Base-by-base conservation (phyloP, 2,888 invertebrate genomes). In the Elgonia sp. region DNA sequence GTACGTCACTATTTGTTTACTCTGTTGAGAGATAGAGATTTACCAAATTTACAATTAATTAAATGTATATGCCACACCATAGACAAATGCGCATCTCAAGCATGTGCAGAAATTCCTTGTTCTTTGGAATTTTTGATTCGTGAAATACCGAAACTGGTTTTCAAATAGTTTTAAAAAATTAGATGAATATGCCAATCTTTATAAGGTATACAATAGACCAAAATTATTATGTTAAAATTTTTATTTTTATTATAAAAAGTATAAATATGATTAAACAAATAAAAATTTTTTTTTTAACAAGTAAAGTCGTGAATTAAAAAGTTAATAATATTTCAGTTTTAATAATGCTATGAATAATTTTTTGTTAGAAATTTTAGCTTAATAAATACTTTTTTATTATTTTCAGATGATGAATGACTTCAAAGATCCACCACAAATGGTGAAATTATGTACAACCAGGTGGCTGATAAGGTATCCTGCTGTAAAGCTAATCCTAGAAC, bases 71-170 rank as follows among this genome's bases (percentile, higher is more conserved):
- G 90, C 72, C 91, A 92, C 53, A 90, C 91, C 12, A 69, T 92
- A 42, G 90, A 92, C 57, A 87, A 91, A 37, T 91, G 91, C 79
- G 88, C 89, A 8, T 90, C 89, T 21, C 90, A 91, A 69, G 91
- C 92, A 29, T 89, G 88, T 21, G 86, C 89, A 57, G 89, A 76
- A 20, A 39, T 92, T n/a, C 90, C 90, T 8, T 89, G 86, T 46
- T 84, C 82, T 12, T 77, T 92, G 18, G 90, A 91, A 21, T 93
- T 90, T 87, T 65, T 92, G 12, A 81, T 92, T 29, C 86, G 86
- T 57, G 92, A 93, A 90, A 91, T n/a, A 86, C 39, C 90, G 89
- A 39, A 91, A 90, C 65, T 92, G 92, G 91, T 92, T 92, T 80
- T 88, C 84, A 29, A 80, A 90, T 46, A 91, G 91, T 80, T 77